Base-by-base conservation (phyloP, 2,113 vertebrate genomes). In the Rallus limicola region DNA sequence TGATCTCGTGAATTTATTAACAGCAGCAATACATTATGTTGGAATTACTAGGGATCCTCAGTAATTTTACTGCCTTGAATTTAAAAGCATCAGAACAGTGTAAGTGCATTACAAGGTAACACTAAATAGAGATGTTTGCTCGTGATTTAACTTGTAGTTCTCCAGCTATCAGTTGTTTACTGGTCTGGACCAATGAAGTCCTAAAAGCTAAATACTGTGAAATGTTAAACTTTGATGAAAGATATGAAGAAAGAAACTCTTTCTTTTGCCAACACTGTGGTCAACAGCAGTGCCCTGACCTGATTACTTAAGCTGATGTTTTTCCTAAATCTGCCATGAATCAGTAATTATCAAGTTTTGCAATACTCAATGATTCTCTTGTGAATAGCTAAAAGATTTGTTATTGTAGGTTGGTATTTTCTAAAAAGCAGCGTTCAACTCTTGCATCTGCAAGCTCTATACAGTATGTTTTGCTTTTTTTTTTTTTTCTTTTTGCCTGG, bases 261-360 rank as follows among this genome's bases (percentile, higher is more conserved):
- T 87, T 96, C 94, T 88, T 88, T 94, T 97, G 97, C 97, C 97
- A 98, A 53, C 89, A 50, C 90, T 97, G 96, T 81, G 96, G 97
- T 98, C 97, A 98, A 93, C 94, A 95, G 97, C 97, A 96, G 77
- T 97, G 88, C 96, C 96, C 95, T 97, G 97, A 97, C 97, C 97
- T 97, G 97, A 98, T 98, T 98, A 98, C 98, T 98, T 98, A 97
- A 98, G 97, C 94, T 91, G 91, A 97, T 98, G 97, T 98, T 98
- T 98, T 98, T 96, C 97, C 96, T 97, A 97, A 98, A 98, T 98
- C 97, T 98, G 98, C 97, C 97, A 98, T 98, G 98, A 98, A 98
- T 98, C 96, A 98, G 98, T 98, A 98, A 98, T 98, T 97, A 98
- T 97, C 97, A 98, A 97, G 97, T 98, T 98, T 98, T 98, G 98